Base-by-base conservation (phyloP, 1,140 invertebrate genomes). In the Lerema accius region DNA sequence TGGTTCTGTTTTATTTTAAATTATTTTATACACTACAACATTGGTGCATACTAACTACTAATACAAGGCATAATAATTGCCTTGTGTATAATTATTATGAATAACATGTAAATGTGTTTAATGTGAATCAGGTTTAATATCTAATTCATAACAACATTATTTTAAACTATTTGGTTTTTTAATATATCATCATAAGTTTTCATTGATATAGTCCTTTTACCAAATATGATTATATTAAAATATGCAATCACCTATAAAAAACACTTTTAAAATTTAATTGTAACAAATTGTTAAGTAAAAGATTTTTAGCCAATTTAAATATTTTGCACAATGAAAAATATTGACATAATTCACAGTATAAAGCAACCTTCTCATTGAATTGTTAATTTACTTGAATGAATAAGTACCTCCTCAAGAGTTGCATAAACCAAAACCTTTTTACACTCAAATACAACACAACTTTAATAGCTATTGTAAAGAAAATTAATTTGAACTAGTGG, bases 331-430 rank as follows among this genome's bases (percentile, higher is more conserved):
- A 23, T 48, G 45, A 17, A 48, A 48, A 48, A 26, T 48, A 19
- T 48, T 48, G 45, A 56, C 51, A 55, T 19, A 56, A 10, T 56
- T 56, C 37, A 56, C 23, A 43, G 19, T 7, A 14, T 15, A 32
- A 43, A 14, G 5, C 11, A 26, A 42, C 51, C 19, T 55, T 42
- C 50, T 56, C 39, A 56, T 56, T 43, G 39, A 56, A 26, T 43
- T 56, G 51, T 43, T 56, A 56, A 56, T 56, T 32, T 56, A n/a
- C 3, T 32, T 56, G 51, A 43, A 16, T 43, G 39, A 2, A 23
- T 3, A 23, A 56, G 6, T 43, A 19, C 19, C n/a, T 35, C 32
- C 39, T 19, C 14, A 46, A 23, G 11, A 28, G 19, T 49, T 49
- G 23, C 46, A 32, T 28, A 28, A 23, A 23, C 19, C 19, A 23